Evolutionary conservation across 2,888 invertebrate genomes (phyloP).

Genomic region (Andrena chrysosceles): DNA sequence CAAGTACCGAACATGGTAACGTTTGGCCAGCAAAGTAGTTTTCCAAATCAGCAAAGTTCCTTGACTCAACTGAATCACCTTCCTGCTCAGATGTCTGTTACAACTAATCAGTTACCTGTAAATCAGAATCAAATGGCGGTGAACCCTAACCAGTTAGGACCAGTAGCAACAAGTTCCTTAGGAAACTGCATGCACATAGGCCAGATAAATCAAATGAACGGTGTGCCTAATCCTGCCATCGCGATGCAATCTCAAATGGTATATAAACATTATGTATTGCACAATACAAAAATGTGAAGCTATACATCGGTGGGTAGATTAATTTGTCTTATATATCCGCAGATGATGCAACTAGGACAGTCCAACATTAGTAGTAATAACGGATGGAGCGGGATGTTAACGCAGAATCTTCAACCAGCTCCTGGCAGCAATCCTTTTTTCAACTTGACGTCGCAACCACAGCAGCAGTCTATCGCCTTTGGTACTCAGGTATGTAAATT

Average conservation of each 20-base stretch:
- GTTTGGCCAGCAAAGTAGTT: slow-evolving; percentile 76
- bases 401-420: slow-evolving; percentile 82
- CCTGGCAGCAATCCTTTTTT: slow-evolving; percentile 84
- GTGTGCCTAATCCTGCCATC: slow-evolving; percentile 74
- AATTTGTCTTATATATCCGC: slow-evolving; percentile 25
- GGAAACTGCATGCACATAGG: slow-evolving; percentile 74
- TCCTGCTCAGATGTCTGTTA: slow-evolving; percentile 78
- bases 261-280: slow-evolving; percentile 35
- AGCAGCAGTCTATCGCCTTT: slow-evolving; percentile 68
- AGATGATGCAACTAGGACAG: slow-evolving; percentile 81
- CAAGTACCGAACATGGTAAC: slow-evolving; percentile 71
- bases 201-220: slow-evolving; percentile 77
- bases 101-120: slow-evolving; percentile 76
- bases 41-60: slow-evolving; percentile 72
- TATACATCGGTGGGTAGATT: background rate
- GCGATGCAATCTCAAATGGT: slow-evolving; percentile 81
- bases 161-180: slow-evolving; percentile 71
- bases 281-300: background rate
- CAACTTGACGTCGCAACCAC: slow-evolving; percentile 79
- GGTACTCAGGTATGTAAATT: slow-evolving; percentile 74
- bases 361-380: slow-evolving; percentile 76
- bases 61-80: slow-evolving; percentile 76
- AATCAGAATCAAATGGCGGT: slow-evolving; percentile 77
- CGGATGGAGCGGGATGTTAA: slow-evolving; percentile 82
- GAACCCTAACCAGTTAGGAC: slow-evolving; percentile 73